Conservation (phyloP, 2,888 invertebrate genomes). For the Andrena bicolor region DNA sequence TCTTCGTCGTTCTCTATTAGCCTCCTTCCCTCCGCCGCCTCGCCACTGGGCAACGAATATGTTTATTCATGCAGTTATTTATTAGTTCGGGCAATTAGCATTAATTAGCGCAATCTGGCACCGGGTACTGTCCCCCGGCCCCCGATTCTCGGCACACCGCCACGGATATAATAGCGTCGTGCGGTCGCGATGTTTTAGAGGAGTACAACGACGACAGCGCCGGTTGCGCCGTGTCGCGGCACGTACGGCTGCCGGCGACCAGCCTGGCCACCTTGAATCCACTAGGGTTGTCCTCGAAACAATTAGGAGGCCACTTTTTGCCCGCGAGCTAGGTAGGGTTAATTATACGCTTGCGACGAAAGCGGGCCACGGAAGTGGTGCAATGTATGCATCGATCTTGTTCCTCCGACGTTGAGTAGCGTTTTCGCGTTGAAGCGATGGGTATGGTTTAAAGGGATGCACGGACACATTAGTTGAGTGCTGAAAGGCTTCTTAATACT, state of each 20-base stretch:
- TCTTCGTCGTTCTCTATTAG: conserved; percentile 37
- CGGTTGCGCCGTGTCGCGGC: conserved; percentile 27
- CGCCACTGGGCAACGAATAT: conserved; percentile 71
- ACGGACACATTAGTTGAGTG: too few species aligned
- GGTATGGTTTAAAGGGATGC: too few species aligned
- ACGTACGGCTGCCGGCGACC: background rate
- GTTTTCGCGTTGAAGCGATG: too few species aligned
- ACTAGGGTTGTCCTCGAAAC: background rate
- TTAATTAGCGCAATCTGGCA: conserved; percentile 83
- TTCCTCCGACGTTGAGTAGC: too few species aligned
- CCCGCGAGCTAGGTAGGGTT: background rate
- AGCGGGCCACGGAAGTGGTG: background rate
- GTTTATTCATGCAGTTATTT: conserved; percentile 82
- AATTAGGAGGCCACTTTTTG: conserved; percentile 17
- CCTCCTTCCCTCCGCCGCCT: conserved; percentile 6
- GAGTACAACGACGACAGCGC: conserved; percentile 47
- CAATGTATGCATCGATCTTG: background rate
- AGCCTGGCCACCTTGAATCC: conserved; percentile 13
- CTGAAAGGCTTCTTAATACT: too few species aligned
- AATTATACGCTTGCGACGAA: background rate
- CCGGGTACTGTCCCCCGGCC: conserved; percentile 37
- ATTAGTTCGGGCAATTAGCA: conserved; percentile 83
- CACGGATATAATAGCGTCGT: conserved; percentile 60
- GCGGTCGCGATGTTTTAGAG: conserved; percentile 74
- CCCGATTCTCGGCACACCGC: conserved; percentile 54